These are phyloP conservation scores for Dicranocentrus wangi DNA, from an alignment of 2,888 invertebrate genomes.

Conservation along the genomic window DNA sequence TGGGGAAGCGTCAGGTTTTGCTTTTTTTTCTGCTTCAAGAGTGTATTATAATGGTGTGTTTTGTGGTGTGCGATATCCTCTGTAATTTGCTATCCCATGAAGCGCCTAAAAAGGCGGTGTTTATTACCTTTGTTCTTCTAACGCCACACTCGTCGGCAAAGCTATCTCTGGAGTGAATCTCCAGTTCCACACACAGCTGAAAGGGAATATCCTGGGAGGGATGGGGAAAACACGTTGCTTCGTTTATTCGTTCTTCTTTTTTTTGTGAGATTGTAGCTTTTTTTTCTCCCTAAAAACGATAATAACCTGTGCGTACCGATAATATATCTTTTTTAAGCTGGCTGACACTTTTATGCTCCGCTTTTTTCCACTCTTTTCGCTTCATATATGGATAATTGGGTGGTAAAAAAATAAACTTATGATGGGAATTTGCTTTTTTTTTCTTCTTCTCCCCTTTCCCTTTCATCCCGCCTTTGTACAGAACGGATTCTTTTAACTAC, in stretches of 20 bases:
- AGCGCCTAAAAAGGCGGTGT: constrained; percentile 55
- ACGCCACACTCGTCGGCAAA: not conserved
- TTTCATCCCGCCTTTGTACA: constrained; percentile 25
- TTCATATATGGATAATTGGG: constrained; percentile 59
- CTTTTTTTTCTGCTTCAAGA: not conserved
- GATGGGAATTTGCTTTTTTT: constrained; percentile 28
- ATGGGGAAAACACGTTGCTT: constrained; percentile 8
- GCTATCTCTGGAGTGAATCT: not conserved
- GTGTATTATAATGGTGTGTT: constrained; percentile 3
- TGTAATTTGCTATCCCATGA: constrained; percentile 39
- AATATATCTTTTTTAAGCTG: constrained; percentile 60
- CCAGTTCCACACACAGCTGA: too few relatives aligned
- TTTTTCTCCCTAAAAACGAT: constrained; percentile 20
- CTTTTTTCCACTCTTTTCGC: constrained; percentile 34
- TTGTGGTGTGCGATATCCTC: constrained; percentile 35
- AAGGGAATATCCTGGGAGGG: not conserved
- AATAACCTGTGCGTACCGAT: constrained; percentile 43
- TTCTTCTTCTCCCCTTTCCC: too few relatives aligned
- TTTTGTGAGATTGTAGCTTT: constrained; percentile 28
- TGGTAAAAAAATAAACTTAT: constrained; percentile 51
- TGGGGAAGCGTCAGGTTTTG: constrained; percentile 14
- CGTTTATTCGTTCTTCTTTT: constrained; percentile 25
- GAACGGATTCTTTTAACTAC: constrained; percentile 70
- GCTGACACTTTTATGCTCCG: constrained; percentile 53
- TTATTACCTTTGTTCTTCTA: constrained; percentile 49